Conservation (phyloP, 2,113 vertebrate genomes). For the Lepus europaeus region DNA sequence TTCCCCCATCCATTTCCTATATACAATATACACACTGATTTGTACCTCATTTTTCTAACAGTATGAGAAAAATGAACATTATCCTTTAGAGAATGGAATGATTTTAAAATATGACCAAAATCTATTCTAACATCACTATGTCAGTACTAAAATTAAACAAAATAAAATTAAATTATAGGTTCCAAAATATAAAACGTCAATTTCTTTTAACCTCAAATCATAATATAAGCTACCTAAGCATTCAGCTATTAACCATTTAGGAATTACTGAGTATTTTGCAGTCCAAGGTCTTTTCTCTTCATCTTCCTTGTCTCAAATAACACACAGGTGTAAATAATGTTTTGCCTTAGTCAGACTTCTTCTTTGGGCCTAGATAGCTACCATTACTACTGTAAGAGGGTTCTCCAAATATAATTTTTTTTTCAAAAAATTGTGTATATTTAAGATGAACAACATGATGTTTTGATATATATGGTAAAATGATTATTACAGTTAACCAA, state of each 20-base stretch:
- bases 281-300: constrained; percentile 26
- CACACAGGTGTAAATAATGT: neutral
- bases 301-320: constrained; percentile 29
- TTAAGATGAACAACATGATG: constrained; percentile 3
- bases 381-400: constrained; percentile 37
- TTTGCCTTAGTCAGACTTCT: constrained; percentile 50
- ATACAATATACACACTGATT: neutral
- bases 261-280: constrained; percentile 53
- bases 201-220: constrained; percentile 23
- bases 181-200: constrained; percentile 46
- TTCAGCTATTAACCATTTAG: neutral
- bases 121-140: constrained; percentile 6
- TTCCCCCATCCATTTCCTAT: constrained; percentile 5
- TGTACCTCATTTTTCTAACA: constrained; percentile 26
- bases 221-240: constrained; percentile 35
- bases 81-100: constrained; percentile 6
- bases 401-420: constrained; percentile 15
- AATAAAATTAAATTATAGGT: constrained; percentile 14
- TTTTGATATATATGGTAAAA: constrained; percentile 33
- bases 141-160: constrained; percentile 42
- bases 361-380: constrained; percentile 24
- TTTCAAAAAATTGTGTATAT: neutral
- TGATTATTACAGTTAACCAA: neutral
- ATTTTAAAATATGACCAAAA: constrained; percentile 56
- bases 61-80: constrained; percentile 41